Evolutionary conservation across 2,888 invertebrate genomes (phyloP).

Genomic region (Marronus borbonicus): DNA sequence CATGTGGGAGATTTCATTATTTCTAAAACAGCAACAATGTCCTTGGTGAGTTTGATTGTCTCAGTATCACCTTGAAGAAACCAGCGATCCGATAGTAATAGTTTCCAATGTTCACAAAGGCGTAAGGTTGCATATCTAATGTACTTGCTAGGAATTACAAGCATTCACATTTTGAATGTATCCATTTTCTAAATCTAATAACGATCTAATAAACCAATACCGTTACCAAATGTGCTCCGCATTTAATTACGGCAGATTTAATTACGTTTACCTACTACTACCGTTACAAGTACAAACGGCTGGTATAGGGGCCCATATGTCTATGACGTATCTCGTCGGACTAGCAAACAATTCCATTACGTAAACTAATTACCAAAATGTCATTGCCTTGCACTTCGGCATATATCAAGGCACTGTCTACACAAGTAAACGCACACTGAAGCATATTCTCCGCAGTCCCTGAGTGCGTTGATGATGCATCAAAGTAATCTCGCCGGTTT

Average conservation of each 20-base stretch:
- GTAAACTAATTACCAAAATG: conserved; percentile 42
- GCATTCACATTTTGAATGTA: not conserved
- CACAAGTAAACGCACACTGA: not conserved
- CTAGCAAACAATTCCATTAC: conserved; percentile 43
- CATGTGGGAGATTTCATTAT: too few species aligned
- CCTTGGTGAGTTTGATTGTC: too few species aligned
- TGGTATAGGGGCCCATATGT: not conserved
- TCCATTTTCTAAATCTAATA: not conserved
- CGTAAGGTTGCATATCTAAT: too few species aligned
- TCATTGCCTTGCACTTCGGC: conserved; percentile 40
- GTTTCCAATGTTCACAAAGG: too few species aligned
- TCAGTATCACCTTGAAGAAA: too few species aligned
- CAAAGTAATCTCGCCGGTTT: not conserved
- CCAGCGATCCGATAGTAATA: too few species aligned
- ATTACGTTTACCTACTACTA: conserved; percentile 6
- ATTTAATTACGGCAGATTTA: conserved; percentile 5
- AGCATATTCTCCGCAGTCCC: not conserved
- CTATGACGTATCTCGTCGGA: conserved; percentile 22
- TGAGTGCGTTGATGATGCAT: conserved; percentile 2
- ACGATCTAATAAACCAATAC: not conserved
- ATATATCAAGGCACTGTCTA: conserved; percentile 1
- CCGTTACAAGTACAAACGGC: not conserved
- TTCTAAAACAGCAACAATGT: too few species aligned
- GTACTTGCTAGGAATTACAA: too few species aligned
- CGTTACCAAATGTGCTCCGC: not conserved